Percentiles rank a stretch among this genome's conserved stretches.
These are phyloP conservation scores for Chaetogeoica ovagalla DNA, from an alignment of 2,888 invertebrate species.

Conservation along the genomic window DNA sequence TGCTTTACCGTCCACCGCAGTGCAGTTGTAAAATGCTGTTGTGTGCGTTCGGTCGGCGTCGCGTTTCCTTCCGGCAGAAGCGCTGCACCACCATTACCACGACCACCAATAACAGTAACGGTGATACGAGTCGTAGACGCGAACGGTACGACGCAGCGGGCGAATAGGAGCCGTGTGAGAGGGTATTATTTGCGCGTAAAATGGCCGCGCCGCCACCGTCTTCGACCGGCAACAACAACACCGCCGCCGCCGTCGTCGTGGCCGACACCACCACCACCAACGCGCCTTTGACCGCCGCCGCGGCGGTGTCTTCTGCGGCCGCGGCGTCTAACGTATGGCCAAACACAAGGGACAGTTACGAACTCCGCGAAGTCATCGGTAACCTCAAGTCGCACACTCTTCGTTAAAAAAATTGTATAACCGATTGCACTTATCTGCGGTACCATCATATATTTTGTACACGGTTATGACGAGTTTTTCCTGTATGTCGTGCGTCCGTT, in stretches of 20 bases:
- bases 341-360: constrained; percentile 88
- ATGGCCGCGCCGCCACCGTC: constrained; percentile 29
- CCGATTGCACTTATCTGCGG: background rate
- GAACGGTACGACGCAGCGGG: background rate
- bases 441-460: background rate
- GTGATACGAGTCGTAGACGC: background rate
- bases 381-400: constrained; percentile 58
- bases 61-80: background rate
- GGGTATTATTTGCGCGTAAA: constrained; percentile 16
- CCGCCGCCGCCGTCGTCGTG: constrained; percentile 73
- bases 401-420: too few species aligned
- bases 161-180: too few species aligned
- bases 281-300: constrained; percentile 9
- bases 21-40: constrained; percentile 51
- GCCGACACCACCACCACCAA: constrained; percentile 59
- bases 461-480: background rate
- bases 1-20: constrained; percentile 17
- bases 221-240: constrained; percentile 52
- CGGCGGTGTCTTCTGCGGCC: background rate
- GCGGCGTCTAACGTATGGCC: constrained; percentile 68
- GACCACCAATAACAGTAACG: background rate
- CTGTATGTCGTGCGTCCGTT: background rate
- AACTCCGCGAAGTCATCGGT: constrained; percentile 91
- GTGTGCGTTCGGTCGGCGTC: constrained; percentile 34
- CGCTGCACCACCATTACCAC: background rate